Evolutionary conservation across 2,797 vertebrate species (phyloP).

Genomic region (Cryptoprocta ferox): DNA sequence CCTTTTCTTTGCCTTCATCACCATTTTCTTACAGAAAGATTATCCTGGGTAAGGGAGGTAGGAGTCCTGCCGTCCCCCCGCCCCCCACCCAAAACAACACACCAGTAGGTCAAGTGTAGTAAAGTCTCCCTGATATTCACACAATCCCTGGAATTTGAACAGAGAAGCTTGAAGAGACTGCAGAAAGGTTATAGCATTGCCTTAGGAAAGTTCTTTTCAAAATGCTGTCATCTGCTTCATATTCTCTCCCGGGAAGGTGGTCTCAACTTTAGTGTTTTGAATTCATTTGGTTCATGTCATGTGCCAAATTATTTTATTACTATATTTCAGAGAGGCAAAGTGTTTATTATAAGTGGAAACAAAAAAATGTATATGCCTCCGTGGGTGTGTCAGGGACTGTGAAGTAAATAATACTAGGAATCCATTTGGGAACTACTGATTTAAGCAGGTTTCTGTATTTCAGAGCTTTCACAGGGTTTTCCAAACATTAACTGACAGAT

Average conservation of each 20-base stretch:
- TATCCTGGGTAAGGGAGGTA: slow-evolving; percentile 1
- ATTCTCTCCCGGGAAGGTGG: not conserved
- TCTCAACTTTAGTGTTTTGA: not conserved
- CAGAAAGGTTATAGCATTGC: not conserved
- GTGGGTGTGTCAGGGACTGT: too few relatives aligned
- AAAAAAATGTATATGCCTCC: not conserved
- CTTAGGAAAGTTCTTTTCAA: not conserved
- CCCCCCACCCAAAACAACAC: not conserved
- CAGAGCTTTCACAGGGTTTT: not conserved
- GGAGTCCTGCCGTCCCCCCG: not conserved
- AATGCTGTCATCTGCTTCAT: not conserved
- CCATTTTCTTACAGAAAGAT: slow-evolving; percentile 35
- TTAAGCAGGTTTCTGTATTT: not conserved
- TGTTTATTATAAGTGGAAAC: not conserved
- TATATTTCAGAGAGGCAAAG: slow-evolving; percentile 1
- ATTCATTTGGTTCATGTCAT: not conserved
- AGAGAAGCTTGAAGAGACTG: not conserved
- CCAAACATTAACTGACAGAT: not conserved
- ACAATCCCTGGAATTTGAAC: not conserved
- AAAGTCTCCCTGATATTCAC: not conserved
- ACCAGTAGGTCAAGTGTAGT: not conserved
- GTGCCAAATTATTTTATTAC: not conserved
- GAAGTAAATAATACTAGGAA: not conserved
- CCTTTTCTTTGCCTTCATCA: slow-evolving; percentile 33
- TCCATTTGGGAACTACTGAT: not conserved